Evolutionary conservation across 2,888 invertebrate genomes (phyloP).

Genomic region (Ophraella communa): DNA sequence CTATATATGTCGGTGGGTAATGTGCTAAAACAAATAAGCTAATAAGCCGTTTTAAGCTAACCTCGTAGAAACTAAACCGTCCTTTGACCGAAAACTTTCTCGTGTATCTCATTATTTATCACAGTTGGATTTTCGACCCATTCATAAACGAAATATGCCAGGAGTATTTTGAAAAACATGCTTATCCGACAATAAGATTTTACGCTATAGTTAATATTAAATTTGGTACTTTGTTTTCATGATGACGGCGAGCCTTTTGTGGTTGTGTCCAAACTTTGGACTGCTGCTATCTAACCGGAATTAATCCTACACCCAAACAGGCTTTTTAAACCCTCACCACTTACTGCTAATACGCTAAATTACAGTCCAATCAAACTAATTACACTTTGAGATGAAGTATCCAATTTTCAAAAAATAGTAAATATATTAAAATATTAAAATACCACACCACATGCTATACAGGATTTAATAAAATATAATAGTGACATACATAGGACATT

Average conservation of each 20-base stretch:
- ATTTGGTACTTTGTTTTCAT: slow-evolving; percentile 25
- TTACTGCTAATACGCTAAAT: too few relatives aligned
- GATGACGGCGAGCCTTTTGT: slow-evolving; percentile 16
- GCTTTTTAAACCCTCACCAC: background rate
- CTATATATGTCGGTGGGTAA: background rate
- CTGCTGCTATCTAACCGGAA: slow-evolving; percentile 1
- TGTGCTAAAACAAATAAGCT: background rate
- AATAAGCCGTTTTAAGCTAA: background rate
- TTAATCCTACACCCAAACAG: slow-evolving; percentile 11
- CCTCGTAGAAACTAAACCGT: background rate
- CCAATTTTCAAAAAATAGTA: too few relatives aligned
- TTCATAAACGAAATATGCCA: slow-evolving; percentile 11
- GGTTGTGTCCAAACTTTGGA: slow-evolving; percentile 19
- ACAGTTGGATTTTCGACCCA: slow-evolving; percentile 2
- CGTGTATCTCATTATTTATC: slow-evolving; percentile 1
- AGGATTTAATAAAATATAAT: too few relatives aligned
- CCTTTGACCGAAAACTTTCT: background rate
- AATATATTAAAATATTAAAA: too few relatives aligned
- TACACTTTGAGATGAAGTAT: too few relatives aligned
- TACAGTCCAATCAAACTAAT: too few relatives aligned
- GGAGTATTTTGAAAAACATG: slow-evolving; percentile 20
- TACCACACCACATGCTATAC: too few relatives aligned
- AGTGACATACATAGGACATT: too few relatives aligned
- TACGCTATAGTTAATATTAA: slow-evolving; percentile 24
- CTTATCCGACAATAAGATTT: slow-evolving; percentile 24